These are phyloP conservation scores for Sparus aurata DNA, from an alignment of 2,797 vertebrate genomes.

Conservation along the genomic window DNA sequence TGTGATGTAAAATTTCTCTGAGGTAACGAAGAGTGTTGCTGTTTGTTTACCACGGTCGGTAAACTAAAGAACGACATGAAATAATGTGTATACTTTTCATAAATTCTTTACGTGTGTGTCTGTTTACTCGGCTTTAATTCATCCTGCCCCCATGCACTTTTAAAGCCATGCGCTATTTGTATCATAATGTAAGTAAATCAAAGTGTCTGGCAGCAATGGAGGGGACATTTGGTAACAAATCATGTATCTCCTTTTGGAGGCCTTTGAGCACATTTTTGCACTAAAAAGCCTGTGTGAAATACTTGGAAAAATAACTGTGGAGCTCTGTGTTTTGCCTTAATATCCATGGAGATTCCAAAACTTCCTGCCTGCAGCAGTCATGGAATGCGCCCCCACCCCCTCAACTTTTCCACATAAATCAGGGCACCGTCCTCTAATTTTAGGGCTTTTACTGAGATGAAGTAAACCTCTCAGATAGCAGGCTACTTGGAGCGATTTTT, in stretches of 20 bases:
- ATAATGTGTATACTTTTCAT: constrained; percentile 20
- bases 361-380: constrained; percentile 82
- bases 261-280: constrained; percentile 66
- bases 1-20: constrained; percentile 1
- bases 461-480: constrained; percentile 55
- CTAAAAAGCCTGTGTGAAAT: constrained; percentile 73
- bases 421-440: constrained; percentile 77
- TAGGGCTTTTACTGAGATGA: constrained; percentile 61
- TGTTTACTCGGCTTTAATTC: not conserved
- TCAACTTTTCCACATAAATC: constrained; percentile 83
- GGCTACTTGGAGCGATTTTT: constrained; percentile 19
- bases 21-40: constrained; percentile 4
- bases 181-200: constrained; percentile 43
- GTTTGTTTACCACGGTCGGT: constrained; percentile 25
- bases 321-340: constrained; percentile 83
- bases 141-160: constrained; percentile 9
- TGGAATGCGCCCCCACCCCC: constrained; percentile 81
- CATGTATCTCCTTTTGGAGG: constrained; percentile 49
- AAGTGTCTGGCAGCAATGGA: constrained; percentile 41
- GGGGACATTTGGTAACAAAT: constrained; percentile 57
- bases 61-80: constrained; percentile 21
- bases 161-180: constrained; percentile 15
- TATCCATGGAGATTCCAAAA: constrained; percentile 88
- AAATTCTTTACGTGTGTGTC: constrained; percentile 2
- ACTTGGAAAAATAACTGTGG: constrained; percentile 79